These are phyloP conservation scores for Pinna nobilis DNA, from an alignment of 1,140 invertebrate genomes.

Conservation along the genomic window DNA sequence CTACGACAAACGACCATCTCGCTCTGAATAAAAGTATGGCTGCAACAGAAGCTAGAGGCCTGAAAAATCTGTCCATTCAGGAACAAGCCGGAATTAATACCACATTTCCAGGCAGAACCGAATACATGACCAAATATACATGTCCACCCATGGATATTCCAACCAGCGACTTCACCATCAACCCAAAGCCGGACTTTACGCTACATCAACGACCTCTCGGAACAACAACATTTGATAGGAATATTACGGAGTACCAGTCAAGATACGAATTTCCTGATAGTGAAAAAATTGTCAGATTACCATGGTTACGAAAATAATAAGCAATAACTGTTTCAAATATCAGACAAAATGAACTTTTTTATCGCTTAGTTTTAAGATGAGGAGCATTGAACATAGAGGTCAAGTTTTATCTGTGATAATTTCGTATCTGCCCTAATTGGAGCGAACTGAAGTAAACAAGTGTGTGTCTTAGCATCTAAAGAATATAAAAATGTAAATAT, in stretches of 20 bases:
- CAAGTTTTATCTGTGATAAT: not conserved
- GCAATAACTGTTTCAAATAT: not conserved
- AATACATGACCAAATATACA: constrained; percentile 69
- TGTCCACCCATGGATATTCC: constrained; percentile 51
- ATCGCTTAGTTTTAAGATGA: not conserved
- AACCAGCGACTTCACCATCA: constrained; percentile 67
- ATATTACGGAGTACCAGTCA: constrained; percentile 69
- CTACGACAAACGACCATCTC: constrained; percentile 17
- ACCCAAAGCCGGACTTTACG: constrained; percentile 69
- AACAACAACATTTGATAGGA: constrained; percentile 48
- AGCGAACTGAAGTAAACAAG: too few relatives aligned
- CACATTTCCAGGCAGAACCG: constrained; percentile 70
- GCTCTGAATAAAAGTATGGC: not conserved
- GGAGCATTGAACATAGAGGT: not conserved
- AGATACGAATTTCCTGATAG: constrained; percentile 72
- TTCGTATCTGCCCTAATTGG: not conserved
- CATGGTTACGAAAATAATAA: constrained; percentile 63
- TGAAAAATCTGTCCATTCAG: constrained; percentile 63
- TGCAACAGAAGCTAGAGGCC: constrained; percentile 35
- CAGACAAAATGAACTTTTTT: constrained; percentile 1
- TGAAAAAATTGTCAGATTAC: constrained; percentile 65
- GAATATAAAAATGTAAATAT: too few relatives aligned
- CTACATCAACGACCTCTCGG: constrained; percentile 69
- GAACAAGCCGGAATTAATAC: constrained; percentile 74
- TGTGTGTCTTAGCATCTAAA: too few relatives aligned